Conservation (phyloP, 2,113 vertebrate genomes). For the Vidua chalybeata region DNA sequence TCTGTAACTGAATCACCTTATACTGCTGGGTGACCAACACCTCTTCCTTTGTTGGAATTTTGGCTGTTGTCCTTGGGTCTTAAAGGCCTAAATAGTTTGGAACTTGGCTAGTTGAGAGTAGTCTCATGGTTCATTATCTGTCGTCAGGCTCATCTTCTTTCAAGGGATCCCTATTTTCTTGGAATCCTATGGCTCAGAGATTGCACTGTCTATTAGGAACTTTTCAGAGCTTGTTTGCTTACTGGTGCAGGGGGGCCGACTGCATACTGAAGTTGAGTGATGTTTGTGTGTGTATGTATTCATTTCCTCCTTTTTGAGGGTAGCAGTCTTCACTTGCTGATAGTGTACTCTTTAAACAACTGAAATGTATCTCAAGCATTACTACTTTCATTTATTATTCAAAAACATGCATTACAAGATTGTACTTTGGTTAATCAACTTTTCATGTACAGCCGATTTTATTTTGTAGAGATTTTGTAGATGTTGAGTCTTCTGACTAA, state of each 20-base stretch:
- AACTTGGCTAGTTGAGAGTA: not conserved
- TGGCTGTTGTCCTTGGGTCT: not conserved
- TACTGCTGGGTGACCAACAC: not conserved
- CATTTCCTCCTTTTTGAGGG: not conserved
- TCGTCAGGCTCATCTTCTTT: not conserved
- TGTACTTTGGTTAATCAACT: not conserved
- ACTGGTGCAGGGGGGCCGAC: rapidly evolving
- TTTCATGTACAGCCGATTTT: not conserved
- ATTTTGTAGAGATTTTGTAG: not conserved
- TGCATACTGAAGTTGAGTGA: not conserved
- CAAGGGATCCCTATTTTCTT: not conserved
- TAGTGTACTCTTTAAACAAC: not conserved
- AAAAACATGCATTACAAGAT: not conserved
- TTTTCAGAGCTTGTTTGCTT: not conserved
- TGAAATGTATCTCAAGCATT: not conserved
- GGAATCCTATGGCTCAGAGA: not conserved
- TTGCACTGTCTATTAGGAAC: not conserved
- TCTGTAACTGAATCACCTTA: not conserved
- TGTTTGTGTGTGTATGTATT: not conserved
- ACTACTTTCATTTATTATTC: not conserved
- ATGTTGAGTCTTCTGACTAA: not conserved
- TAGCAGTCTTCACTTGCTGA: not conserved
- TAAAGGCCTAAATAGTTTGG: not conserved
- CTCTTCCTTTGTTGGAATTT: not conserved
- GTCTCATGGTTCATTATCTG: not conserved